Base-by-base conservation (phyloP, 1,140 invertebrate genomes). In the Thalassaphorura encarpata region DNA sequence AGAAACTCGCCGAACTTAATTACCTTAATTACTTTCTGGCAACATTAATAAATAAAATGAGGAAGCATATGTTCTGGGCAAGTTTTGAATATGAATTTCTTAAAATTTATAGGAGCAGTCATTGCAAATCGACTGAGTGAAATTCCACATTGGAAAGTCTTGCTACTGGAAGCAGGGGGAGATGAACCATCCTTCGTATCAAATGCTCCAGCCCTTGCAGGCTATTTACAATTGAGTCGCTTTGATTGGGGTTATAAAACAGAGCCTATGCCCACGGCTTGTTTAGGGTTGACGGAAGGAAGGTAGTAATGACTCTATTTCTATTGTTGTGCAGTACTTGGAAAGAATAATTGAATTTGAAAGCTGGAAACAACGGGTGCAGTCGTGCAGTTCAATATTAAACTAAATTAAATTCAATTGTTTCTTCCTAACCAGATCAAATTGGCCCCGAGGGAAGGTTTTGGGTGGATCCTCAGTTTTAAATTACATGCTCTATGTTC, bases 401-500 rank as follows among this genome's bases (percentile, higher is more conserved):
- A 67, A 98, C 98, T 21, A 5, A 15, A 21, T 48, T n/a, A n/a
- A n/a, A n/a, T n/a, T n/a, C n/a, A n/a, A n/a, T n/a, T n/a, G n/a
- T n/a, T n/a, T n/a, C n/a, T 62, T 48, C 26, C 26, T 24, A 48
- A 48, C 66, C 33, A 65, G 69, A 42, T 76, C 73, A 46, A 65
- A 69, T 23, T 75, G 73, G 70, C 72, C 77, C 3, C 66, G 73
- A 57, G 77, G 87, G 15, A 83, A 83, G 67, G 83, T 84, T 0
- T 70, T 84, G 13, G 87, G 87, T 1, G 87, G 87, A 1, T 84
- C 80, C 0, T 84, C 81, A 1, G 89, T 95, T 0, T 75, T 98
- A 0, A 99, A 99, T 71, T 97, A 96, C 67, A 98, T 99, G 95
- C 77, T 97, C 0, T 99, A 98, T 67, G 75, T 98, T 0, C 76